phyloP scores from a whole-genome alignment of 2,797 vertebrate genomes.

The Sebastes flavidus region DNA sequence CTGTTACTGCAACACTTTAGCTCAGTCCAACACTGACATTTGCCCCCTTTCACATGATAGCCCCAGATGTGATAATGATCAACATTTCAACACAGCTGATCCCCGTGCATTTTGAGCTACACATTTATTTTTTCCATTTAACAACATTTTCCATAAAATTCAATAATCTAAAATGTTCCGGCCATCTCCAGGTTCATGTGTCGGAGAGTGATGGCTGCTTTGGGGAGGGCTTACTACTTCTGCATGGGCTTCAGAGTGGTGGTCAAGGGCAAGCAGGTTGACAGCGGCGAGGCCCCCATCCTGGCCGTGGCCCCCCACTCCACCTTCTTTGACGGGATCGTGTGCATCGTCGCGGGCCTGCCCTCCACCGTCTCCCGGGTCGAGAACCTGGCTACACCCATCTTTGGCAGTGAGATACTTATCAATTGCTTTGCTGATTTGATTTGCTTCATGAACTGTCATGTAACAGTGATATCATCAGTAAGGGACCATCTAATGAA shows the following conservation, averaged over 20 bases:
- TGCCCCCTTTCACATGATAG: background rate
- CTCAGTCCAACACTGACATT: background rate
- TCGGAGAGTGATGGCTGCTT: slow-evolving; percentile 73
- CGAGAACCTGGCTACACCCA: slow-evolving; percentile 88
- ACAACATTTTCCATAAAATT: background rate
- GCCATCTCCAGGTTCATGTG: slow-evolving; percentile 75
- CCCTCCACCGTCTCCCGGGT: slow-evolving; percentile 92
- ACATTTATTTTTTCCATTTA: background rate
- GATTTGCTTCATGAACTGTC: background rate
- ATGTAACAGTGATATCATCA: background rate
- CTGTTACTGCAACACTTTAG: slow-evolving; percentile 3
- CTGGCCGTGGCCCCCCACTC: slow-evolving; percentile 94
- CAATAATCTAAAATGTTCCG: background rate
- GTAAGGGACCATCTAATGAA: background rate
- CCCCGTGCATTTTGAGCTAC: background rate
- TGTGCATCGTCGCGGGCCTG: slow-evolving; percentile 88
- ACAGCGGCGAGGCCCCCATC: slow-evolving; percentile 87
- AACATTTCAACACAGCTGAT: background rate
- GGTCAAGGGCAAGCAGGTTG: slow-evolving; percentile 87
- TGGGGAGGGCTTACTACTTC: slow-evolving; percentile 87
- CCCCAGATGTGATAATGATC: background rate
- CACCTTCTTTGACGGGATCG: slow-evolving; percentile 93
- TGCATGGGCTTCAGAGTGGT: slow-evolving; percentile 92
- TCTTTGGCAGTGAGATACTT: slow-evolving; percentile 92
- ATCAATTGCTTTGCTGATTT: background rate